Conservation (phyloP, 2,888 invertebrate species). For the Habrosyne pyritoides region DNA sequence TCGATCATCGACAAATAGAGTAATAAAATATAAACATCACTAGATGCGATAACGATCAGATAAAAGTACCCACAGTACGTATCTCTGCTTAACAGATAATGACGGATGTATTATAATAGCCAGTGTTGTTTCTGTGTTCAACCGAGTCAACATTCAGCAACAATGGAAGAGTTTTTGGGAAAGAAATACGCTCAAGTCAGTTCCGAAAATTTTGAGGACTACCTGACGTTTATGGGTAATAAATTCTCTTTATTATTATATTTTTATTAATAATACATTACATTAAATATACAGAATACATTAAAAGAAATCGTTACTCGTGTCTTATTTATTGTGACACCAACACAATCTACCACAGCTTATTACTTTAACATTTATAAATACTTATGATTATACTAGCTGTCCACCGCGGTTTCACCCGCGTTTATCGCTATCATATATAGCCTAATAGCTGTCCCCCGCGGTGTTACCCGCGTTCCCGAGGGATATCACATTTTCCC, state of each 20-base stretch:
- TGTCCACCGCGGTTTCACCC: too few relatives aligned
- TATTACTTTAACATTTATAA: too few relatives aligned
- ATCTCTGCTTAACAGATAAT: not conserved
- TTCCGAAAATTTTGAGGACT: conserved; percentile 51
- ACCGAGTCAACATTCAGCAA: conserved; percentile 2
- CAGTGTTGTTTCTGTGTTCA: conserved; percentile 1
- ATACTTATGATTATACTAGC: too few relatives aligned
- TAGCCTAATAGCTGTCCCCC: too few relatives aligned
- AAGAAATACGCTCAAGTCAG: conserved; percentile 42
- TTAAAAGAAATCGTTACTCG: too few relatives aligned
- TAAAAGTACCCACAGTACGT: not conserved
- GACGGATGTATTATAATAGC: not conserved
- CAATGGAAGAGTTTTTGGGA: conserved; percentile 65
- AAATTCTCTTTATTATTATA: not conserved
- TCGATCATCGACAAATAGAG: not conserved
- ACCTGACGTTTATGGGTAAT: conserved; percentile 50
- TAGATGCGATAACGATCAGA: not conserved
- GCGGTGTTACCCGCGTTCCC: too few relatives aligned
- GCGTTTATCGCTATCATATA: too few relatives aligned
- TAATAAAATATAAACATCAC: not conserved
- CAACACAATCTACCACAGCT: too few relatives aligned
- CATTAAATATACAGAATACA: too few relatives aligned
- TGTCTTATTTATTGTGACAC: too few relatives aligned
- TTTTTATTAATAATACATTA: not conserved
- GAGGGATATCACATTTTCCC: too few relatives aligned